phyloP scores from a whole-genome alignment of 2,113 vertebrate species.

The Macrotis lagotis region DNA sequence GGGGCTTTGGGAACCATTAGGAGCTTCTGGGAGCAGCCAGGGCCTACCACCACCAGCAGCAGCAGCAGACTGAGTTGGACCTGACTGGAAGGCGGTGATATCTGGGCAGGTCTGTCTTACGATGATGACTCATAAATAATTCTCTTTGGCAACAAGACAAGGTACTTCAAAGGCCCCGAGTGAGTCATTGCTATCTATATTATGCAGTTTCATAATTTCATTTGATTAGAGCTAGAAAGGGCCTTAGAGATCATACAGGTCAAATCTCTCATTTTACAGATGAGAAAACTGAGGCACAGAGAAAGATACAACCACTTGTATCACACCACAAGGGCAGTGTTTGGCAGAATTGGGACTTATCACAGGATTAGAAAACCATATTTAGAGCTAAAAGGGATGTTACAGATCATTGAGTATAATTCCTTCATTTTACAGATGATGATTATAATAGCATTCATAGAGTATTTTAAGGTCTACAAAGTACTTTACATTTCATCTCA shows the following conservation, averaged over 20 bases:
- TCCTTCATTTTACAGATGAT: not conserved
- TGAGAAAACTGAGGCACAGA: not conserved
- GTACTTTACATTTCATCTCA: not conserved
- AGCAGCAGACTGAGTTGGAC: not conserved
- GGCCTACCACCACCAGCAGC: not conserved
- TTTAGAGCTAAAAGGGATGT: not conserved
- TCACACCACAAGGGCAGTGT: not conserved
- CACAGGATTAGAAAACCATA: not conserved
- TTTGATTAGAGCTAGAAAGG: not conserved
- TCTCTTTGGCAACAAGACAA: not conserved
- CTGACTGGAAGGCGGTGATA: not conserved
- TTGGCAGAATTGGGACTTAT: not conserved
- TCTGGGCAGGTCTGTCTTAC: not conserved
- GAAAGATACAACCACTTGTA: not conserved
- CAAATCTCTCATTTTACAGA: not conserved
- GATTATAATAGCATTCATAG: not conserved
- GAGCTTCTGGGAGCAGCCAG: not conserved
- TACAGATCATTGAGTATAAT: not conserved
- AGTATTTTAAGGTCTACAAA: not conserved
- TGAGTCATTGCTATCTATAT: not conserved
- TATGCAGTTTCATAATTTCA: not conserved
- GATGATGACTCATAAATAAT: not conserved
- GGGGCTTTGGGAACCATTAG: not conserved
- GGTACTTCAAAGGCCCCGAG: not conserved
- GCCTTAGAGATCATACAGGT: not conserved